A percentile compares a stretch with the other conserved stretches of the same genome.
Conservation (phyloP, 2,888 invertebrate species). For the Trilocha varians region DNA sequence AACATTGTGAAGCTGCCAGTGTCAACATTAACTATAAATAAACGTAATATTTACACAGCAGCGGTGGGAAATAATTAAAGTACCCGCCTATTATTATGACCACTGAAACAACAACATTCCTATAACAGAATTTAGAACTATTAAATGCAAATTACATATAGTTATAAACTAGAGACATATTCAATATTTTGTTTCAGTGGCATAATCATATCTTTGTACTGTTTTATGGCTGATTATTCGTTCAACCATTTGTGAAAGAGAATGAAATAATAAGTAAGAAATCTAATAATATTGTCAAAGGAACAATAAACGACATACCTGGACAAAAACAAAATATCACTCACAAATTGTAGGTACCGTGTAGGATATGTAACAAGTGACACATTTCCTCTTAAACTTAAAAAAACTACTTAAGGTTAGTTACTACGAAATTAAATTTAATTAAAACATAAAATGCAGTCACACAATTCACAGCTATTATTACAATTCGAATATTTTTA, state of each 20-base stretch:
- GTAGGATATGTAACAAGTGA: conserved; percentile 69
- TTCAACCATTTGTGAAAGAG: conserved; percentile 14
- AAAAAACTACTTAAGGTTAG: conserved; percentile 24
- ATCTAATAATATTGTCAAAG: not conserved
- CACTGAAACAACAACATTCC: conserved; percentile 32
- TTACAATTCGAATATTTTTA: conserved; percentile 26
- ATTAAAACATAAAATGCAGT: conserved; percentile 12
- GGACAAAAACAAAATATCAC: conserved; percentile 3
- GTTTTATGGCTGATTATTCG: conserved; percentile 15
- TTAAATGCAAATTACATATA: not conserved
- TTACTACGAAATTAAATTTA: conserved; percentile 12
- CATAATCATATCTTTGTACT: conserved; percentile 27
- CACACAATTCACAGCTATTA: conserved; percentile 33
- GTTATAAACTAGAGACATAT: not conserved
- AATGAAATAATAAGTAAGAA: not conserved
- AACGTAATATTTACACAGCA: conserved; percentile 39
- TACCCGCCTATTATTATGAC: conserved; percentile 54
- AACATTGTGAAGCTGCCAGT: conserved; percentile 12
- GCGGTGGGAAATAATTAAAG: conserved; percentile 60
- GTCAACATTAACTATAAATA: conserved; percentile 11
- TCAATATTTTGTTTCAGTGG: conserved; percentile 33
- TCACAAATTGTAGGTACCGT: conserved; percentile 29
- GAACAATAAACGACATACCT: not conserved
- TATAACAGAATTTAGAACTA: conserved; percentile 5
- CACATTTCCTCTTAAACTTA: conserved; percentile 36